A percentile compares a stretch with the other conserved stretches of the same genome.
Evolutionary conservation across 2,113 vertebrate genomes (phyloP).

Genomic region (Noctilio leporinus): DNA sequence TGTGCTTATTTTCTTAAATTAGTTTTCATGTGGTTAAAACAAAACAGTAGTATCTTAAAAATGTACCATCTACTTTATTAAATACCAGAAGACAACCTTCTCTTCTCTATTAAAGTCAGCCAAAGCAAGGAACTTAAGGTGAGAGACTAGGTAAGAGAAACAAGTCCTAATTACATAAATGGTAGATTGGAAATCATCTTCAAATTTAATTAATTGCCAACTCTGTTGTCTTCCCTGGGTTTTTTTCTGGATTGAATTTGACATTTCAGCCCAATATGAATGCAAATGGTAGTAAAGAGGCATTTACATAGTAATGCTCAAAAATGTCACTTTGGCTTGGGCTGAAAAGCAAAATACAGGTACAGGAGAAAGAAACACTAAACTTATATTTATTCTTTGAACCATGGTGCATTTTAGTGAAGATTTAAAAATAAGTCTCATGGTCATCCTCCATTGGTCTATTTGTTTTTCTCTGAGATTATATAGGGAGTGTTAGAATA

Average conservation of each 20-base stretch:
- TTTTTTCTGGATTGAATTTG: neutral
- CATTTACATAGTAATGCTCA: neutral
- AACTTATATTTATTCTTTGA: neutral
- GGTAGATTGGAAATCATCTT: neutral
- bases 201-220: neutral
- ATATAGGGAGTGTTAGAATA: neutral
- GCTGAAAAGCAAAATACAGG: slow-evolving; percentile 19
- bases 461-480: neutral
- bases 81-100: neutral
- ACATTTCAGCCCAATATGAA: neutral
- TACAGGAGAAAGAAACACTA: neutral
- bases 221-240: neutral
- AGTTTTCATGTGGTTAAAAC: neutral
- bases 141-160: neutral
- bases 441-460: neutral
- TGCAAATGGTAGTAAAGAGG: neutral
- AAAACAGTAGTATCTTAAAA: neutral
- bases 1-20: neutral
- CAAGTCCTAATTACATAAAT: neutral
- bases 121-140: neutral
- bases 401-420: neutral
- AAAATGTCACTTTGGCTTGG: neutral
- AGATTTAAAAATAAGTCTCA: neutral
- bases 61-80: neutral
- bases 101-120: neutral